These are phyloP conservation scores for Siderastrea radians DNA, from an alignment of 92 coral and sea anemone genomes.

Conservation along the genomic window DNA sequence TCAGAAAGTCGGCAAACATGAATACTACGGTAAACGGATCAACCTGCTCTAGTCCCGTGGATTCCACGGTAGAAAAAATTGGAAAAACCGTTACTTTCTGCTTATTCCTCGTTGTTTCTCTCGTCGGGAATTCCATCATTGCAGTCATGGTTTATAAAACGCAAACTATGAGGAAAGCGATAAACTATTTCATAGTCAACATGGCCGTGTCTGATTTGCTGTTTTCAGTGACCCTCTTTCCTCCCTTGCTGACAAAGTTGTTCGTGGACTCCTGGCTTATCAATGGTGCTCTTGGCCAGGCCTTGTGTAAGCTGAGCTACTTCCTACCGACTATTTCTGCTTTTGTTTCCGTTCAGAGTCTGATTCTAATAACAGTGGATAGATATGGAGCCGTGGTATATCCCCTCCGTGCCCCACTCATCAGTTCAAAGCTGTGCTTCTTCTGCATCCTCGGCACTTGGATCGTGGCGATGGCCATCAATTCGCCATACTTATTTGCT, in stretches of 20 bases:
- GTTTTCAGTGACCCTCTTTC: background rate
- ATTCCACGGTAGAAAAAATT: too few species aligned
- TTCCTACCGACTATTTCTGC: background rate
- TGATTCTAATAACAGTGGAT: constrained; percentile 17
- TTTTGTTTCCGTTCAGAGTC: constrained; percentile 7
- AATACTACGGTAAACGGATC: too few species aligned
- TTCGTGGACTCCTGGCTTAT: background rate
- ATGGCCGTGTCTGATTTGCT: constrained; percentile 14
- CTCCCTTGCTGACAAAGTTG: background rate
- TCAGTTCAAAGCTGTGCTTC: background rate
- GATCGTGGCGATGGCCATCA: background rate
- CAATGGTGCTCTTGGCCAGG: background rate
- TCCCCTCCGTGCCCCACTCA: constrained; percentile 1
- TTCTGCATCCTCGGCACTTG: background rate
- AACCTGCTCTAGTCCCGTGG: too few species aligned
- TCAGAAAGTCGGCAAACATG: too few species aligned
- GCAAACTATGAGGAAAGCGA: background rate
- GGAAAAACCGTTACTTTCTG: background rate
- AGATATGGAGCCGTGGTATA: constrained; percentile 10
- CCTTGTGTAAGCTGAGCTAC: constrained; percentile 11
- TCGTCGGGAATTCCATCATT: background rate
- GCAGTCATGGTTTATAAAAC: background rate
- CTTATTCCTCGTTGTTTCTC: background rate
- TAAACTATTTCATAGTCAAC: constrained; percentile 4
- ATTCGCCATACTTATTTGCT: background rate